Base-by-base conservation (phyloP, 2,797 vertebrate genomes). In the Columba guinea region DNA sequence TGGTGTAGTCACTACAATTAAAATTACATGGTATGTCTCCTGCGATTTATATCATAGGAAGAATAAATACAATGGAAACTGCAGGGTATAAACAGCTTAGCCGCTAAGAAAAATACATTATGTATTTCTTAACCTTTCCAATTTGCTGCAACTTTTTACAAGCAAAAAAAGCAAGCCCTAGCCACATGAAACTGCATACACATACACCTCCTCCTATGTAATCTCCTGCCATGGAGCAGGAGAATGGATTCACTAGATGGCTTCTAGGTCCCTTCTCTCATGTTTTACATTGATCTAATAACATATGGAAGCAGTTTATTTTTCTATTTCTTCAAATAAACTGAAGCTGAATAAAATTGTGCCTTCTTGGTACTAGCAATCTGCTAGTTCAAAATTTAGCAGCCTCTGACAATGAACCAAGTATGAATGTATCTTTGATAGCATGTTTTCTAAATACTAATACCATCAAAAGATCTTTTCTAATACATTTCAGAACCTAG, bases 11-110 rank as follows among this genome's bases (percentile, higher is more conserved):
- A 56, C 76, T 56, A 88, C 80, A 76, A 74, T 91, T 93, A 88
- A 90, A 94, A 86, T 79, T 67, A 84, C 46, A 88, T 30, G 41
- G 44, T 46, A 64, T 41, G n/a, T 78, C 88, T 86, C 74, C 35
- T 41, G 37, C 1, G 1, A 84, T 87, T 94, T 93, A 32, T 74
- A 80, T 35, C 88, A 41, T 5, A 73, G 67, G 44, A 88, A 64
- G 60, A 91, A 90, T n/a, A 93, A 92, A 92, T 64, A 91, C 48
- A 94, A 65, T 48, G 24, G 68, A 74, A 95, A 91, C 62, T 77
- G 39, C 21, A 65, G 32, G 22, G 60, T 71, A 73, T 53, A 74
- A 92, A 90, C 37, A 89, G 18, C 34, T 87, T 59, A 77, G 41
- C 20, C 51, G 75, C 58, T 52, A 75, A 53, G 41, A 71, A 82